phyloP scores from a whole-genome alignment of 2,113 vertebrate species.

The Coreoperca whiteheadi region DNA sequence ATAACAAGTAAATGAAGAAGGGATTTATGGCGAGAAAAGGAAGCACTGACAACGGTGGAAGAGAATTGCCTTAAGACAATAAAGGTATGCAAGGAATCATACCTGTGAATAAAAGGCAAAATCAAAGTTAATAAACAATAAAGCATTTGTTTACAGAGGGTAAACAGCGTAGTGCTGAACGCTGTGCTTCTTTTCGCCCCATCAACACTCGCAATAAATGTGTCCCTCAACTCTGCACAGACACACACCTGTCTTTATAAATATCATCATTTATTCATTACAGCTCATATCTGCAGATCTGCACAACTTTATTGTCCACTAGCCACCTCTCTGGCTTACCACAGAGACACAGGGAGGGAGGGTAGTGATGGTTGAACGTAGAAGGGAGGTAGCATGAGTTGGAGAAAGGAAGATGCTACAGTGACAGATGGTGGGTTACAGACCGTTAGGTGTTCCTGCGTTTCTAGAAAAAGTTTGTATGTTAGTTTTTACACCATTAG shows the following conservation, averaged over 20 bases:
- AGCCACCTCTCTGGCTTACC: neutral
- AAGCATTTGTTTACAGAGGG: slow-evolving; percentile 24
- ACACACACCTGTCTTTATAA: slow-evolving; percentile 35
- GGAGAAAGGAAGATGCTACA: neutral
- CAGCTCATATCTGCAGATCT: slow-evolving; percentile 7
- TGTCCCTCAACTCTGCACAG: slow-evolving; percentile 32
- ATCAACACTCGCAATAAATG: slow-evolving; percentile 9
- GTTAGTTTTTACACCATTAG: no score
- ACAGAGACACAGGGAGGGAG: neutral
- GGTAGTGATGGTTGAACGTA: neutral
- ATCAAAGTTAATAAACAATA: slow-evolving; percentile 39
- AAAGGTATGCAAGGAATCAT: slow-evolving; percentile 27
- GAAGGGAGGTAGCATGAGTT: neutral
- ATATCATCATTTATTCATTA: slow-evolving; percentile 64
- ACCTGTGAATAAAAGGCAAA: slow-evolving; percentile 43
- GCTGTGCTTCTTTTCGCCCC: neutral
- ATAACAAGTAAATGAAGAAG: slow-evolving; percentile 68
- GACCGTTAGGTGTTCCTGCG: neutral
- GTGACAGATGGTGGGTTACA: neutral
- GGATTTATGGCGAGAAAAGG: slow-evolving; percentile 58
- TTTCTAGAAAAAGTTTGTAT: no score
- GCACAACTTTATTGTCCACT: slow-evolving; percentile 17
- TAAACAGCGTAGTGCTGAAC: neutral
- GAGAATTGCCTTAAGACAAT: slow-evolving; percentile 45
- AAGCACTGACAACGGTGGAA: neutral